Evolutionary conservation across 2,888 invertebrate species (phyloP).

Genomic region (Nasonovia ribisnigri): DNA sequence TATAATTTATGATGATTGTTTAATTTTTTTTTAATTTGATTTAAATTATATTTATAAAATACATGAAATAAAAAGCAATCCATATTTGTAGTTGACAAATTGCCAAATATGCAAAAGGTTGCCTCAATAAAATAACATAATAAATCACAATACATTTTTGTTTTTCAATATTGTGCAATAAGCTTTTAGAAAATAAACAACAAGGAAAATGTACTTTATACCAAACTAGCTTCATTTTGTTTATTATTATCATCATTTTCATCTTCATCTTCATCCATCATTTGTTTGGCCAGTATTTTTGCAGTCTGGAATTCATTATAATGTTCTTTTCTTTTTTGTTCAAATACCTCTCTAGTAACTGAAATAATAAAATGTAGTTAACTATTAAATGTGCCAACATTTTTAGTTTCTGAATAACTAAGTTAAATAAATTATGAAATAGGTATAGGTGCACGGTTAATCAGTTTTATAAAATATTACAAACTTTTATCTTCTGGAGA

Average conservation of each 20-base stretch:
- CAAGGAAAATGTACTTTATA: constrained; percentile 26
- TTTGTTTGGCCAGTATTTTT: constrained; percentile 88
- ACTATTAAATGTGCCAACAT: neutral
- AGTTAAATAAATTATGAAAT: neutral
- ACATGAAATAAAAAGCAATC: neutral
- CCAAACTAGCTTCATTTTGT: constrained; percentile 66
- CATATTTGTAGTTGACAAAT: constrained; percentile 16
- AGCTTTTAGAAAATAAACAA: constrained; percentile 9
- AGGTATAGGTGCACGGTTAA: neutral
- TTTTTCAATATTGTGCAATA: neutral
- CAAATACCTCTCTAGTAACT: constrained; percentile 85
- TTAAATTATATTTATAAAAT: neutral
- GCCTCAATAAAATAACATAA: neutral
- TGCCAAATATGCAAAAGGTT: neutral
- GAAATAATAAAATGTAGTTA: constrained; percentile 67
- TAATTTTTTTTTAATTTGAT: neutral
- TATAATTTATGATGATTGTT: neutral
- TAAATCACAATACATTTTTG: constrained; percentile 37
- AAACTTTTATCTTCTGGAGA: constrained; percentile 69
- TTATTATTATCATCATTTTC: constrained; percentile 74
- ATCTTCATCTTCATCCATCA: constrained; percentile 88
- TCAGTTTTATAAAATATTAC: neutral
- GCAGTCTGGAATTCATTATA: constrained; percentile 98
- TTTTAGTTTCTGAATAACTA: neutral
- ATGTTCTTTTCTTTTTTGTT: constrained; percentile 94